phyloP scores from a whole-genome alignment of 2,888 invertebrate genomes.

The Trichogramma evanescens region DNA sequence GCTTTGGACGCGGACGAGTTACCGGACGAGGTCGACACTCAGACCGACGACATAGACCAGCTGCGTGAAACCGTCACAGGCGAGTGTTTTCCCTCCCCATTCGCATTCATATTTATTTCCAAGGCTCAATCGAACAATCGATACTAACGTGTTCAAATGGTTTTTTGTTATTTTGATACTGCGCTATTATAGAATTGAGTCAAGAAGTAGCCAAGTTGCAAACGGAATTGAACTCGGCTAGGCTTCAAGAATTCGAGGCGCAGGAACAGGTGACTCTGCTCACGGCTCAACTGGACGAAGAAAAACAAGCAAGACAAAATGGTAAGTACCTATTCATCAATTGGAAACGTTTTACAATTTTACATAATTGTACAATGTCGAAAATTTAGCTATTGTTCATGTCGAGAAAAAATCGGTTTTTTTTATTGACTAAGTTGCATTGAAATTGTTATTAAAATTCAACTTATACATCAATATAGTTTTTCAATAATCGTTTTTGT shows the following conservation, averaged over 20 bases:
- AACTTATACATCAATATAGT: no score
- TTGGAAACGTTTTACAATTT: not conserved
- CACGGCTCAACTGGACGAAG: conserved; percentile 51
- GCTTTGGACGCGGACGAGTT: conserved; percentile 43
- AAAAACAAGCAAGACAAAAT: conserved; percentile 44
- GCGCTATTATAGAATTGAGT: conserved; percentile 51
- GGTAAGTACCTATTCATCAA: conserved; percentile 26
- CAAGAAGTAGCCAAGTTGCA: conserved; percentile 60
- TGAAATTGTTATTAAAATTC: not conserved
- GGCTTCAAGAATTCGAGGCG: conserved; percentile 65
- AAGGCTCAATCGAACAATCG: no score
- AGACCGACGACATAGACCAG: conserved; percentile 57
- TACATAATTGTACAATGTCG: not conserved
- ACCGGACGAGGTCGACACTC: conserved; percentile 40
- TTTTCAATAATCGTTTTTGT: no score
- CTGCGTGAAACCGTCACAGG: conserved; percentile 58
- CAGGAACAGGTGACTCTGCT: conserved; percentile 52
- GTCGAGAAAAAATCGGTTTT: not conserved
- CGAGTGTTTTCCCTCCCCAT: conserved; percentile 22
- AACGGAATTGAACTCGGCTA: conserved; percentile 59
- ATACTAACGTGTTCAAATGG: not conserved
- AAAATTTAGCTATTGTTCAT: not conserved
- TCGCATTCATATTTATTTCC: not conserved
- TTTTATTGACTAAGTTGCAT: not conserved
- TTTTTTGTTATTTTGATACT: not conserved